Percentiles rank a stretch among this genome's conserved stretches.
Conservation (phyloP, 2,888 invertebrate species). For the Chloromyia formosa region DNA sequence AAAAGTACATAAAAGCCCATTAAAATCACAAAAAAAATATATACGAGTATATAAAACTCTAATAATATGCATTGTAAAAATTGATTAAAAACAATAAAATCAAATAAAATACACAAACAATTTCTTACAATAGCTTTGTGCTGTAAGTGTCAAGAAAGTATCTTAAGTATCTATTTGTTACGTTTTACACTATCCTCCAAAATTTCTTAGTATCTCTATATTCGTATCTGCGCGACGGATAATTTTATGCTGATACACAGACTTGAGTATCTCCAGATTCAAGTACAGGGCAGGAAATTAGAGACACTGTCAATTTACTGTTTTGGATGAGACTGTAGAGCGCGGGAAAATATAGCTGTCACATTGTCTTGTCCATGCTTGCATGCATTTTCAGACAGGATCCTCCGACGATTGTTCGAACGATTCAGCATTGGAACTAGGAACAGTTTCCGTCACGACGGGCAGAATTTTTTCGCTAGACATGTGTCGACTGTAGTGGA, state of each 20-base stretch:
- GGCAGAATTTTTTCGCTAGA: slow-evolving; percentile 66
- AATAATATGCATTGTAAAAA: background rate
- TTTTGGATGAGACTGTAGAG: too few species aligned
- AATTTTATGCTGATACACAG: too few species aligned
- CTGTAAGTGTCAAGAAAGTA: slow-evolving; percentile 3
- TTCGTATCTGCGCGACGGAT: too few species aligned
- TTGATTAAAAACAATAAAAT: too few species aligned
- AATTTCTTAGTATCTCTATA: too few species aligned
- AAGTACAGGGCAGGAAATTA: too few species aligned
- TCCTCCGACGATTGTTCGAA: slow-evolving; percentile 47
- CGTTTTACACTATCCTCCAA: too few species aligned
- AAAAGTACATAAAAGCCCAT: background rate
- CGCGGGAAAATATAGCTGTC: too few species aligned
- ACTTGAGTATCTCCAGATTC: too few species aligned
- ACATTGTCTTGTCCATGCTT: too few species aligned
- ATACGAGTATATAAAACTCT: background rate
- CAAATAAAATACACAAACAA: background rate
- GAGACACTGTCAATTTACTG: too few species aligned
- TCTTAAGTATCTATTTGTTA: too few species aligned
- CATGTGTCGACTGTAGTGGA: slow-evolving; percentile 63
- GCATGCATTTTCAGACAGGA: background rate
- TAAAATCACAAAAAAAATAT: background rate
- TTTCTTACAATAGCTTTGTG: background rate
- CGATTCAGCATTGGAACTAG: slow-evolving; percentile 51
- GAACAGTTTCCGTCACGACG: slow-evolving; percentile 64